phyloP scores from a whole-genome alignment of 2,113 vertebrate species.

The Labrus mixtus region DNA sequence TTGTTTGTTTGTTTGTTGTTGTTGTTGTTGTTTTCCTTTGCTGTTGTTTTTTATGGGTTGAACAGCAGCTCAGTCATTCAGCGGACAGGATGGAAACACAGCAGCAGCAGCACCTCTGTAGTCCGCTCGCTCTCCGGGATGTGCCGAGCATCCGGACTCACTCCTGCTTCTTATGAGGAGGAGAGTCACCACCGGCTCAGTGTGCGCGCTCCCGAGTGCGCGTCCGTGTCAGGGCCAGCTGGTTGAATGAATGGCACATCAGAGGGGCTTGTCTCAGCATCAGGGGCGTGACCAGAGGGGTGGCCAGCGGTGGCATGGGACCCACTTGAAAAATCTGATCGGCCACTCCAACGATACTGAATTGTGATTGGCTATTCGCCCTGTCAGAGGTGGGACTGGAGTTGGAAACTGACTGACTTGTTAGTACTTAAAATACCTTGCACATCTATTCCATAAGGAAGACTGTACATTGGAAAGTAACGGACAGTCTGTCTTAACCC shows the following conservation, averaged over 20 bases:
- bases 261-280: conserved; percentile 24
- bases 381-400: too few relatives aligned
- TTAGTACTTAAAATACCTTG: too few relatives aligned
- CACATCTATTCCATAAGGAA: too few relatives aligned
- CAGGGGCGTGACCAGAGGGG: too few relatives aligned
- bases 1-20: conserved; percentile 33
- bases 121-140: conserved; percentile 62
- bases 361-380: too few relatives aligned
- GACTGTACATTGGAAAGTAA: too few relatives aligned
- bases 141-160: conserved; percentile 58
- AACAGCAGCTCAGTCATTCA: conserved; percentile 28
- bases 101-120: conserved; percentile 35
- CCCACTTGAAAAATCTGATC: too few relatives aligned
- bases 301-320: too few relatives aligned
- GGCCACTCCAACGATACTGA: too few relatives aligned
- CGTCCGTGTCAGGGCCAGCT: conserved; percentile 24
- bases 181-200: conserved; percentile 49
- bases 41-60: conserved; percentile 25
- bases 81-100: conserved; percentile 32
- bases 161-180: conserved; percentile 59
- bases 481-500: too few relatives aligned
- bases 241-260: neutral
- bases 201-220: conserved; percentile 67
- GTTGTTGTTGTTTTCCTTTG: conserved; percentile 35
- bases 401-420: too few relatives aligned